phyloP scores from a whole-genome alignment of 2,888 invertebrate species.

The Euphydryas editha region DNA sequence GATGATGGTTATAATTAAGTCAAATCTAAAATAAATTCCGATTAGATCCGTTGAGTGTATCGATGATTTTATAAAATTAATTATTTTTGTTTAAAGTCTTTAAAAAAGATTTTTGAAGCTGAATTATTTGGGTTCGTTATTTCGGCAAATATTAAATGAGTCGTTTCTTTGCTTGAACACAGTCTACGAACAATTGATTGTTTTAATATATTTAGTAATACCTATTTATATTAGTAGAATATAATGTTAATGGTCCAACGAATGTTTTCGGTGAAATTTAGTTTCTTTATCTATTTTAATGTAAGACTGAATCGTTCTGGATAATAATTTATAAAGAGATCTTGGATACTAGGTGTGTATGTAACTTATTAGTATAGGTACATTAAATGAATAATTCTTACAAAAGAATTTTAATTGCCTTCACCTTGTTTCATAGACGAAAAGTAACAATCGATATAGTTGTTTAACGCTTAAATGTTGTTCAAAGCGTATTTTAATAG shows the following conservation, averaged over 20 bases:
- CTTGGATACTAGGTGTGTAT: constrained; percentile 37
- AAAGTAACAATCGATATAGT: constrained; percentile 20
- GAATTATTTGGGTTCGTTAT: not conserved
- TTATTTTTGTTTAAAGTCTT: no score
- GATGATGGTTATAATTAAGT: no score
- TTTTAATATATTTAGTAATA: constrained; percentile 30
- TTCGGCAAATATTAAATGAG: not conserved
- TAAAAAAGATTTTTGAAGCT: not conserved
- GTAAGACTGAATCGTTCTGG: constrained; percentile 70
- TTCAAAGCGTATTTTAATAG: not conserved
- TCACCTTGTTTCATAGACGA: constrained; percentile 18
- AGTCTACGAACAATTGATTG: constrained; percentile 11
- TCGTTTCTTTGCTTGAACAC: constrained; percentile 10
- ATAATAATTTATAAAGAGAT: constrained; percentile 50
- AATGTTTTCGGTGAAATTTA: constrained; percentile 50
- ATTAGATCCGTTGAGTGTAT: no score
- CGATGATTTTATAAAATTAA: no score
- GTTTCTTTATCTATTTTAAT: constrained; percentile 57
- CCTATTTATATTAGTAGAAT: constrained; percentile 43
- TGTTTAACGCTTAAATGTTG: constrained; percentile 4
- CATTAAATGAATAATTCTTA: constrained; percentile 17
- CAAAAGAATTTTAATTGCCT: constrained; percentile 8
- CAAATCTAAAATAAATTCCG: no score
- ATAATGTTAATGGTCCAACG: constrained; percentile 61
- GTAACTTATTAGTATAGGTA: constrained; percentile 36